Evolutionary conservation across 2,113 vertebrate species (phyloP), one percentile per base, ranked within the genome.

Genomic region (Ifrita kowaldi): DNA sequence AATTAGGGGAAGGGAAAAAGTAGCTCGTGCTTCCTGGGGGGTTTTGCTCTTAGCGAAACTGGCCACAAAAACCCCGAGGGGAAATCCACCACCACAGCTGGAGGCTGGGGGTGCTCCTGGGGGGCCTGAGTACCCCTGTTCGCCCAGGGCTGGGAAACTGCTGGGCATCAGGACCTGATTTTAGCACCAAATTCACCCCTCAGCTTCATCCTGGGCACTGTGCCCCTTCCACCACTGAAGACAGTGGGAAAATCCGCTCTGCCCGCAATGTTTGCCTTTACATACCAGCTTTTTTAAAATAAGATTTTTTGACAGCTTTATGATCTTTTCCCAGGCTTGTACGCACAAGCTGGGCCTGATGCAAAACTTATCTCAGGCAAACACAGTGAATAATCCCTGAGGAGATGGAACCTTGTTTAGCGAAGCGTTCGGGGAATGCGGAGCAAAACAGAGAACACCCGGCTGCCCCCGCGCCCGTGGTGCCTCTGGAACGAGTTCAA

Each of bases 251-350:
- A 95, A 84, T 74, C 78, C 18, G 0, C 32, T 60, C 62, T 85
- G 33, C 13, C 57, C 47, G 0, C 60, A 26, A 10, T 84, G 76
- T 87, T 95, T 91, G 73, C 60, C 74, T 89, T 95, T 33, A 28
- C 84, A 86, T 73, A 76, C 44, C 53, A 26, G 33, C 27, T 71
- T 56, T 39, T 69, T 59, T 27, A 0, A 39, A 69, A 41, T 18
- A 57, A 27, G 13, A 1, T 23, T 69, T 55, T n/a, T 30, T 30
- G 17, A 74, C 56, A 83, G 47, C 42, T 70, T 70, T 71, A n/a
- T 42, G 59, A 92, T 77, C 46, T 73, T 76, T 86, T 79, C 81
- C 57, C 95, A 94, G 91, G 84, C 95, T 77, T 89, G 93, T 30
- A 24, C 0, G 1, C 63, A 86, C 95, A 96, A 73, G 86, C n/a